Percentiles rank a stretch among this genome's conserved stretches.
These are phyloP conservation scores for Clamator glandarius DNA, from an alignment of 2,797 vertebrate species.

Conservation along the genomic window DNA sequence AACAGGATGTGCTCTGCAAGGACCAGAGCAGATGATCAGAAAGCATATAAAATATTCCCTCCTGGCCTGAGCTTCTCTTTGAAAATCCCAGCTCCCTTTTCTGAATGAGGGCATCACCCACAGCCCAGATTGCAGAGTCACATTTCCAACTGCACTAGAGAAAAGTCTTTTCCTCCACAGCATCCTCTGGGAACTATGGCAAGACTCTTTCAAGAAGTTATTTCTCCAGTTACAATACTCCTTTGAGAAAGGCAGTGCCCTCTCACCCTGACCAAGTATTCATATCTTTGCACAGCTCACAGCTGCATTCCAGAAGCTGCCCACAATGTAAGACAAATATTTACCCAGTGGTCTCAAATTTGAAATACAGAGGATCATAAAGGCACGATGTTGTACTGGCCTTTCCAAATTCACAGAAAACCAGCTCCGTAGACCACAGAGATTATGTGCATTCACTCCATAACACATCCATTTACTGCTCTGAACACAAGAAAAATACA, in stretches of 20 bases:
- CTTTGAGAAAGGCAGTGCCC: not conserved
- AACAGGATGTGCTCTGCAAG: not conserved
- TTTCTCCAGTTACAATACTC: not conserved
- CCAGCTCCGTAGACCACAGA: not conserved
- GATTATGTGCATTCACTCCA: not conserved
- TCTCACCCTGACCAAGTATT: not conserved
- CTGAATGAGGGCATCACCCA: not conserved
- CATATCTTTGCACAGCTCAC: not conserved
- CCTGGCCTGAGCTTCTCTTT: not conserved
- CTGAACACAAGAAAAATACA: not conserved
- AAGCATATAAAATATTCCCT: not conserved
- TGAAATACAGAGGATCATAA: not conserved
- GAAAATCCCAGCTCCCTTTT: not conserved
- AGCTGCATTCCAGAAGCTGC: not conserved
- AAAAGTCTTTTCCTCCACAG: not conserved
- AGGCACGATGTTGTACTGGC: not conserved
- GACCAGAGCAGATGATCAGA: not conserved
- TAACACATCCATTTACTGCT: rapidly evolving
- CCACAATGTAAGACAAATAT: not conserved
- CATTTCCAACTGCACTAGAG: not conserved
- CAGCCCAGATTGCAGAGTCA: not conserved
- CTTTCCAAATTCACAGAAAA: not conserved
- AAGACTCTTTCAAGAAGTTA: not conserved
- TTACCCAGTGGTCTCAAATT: not conserved
- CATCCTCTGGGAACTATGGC: not conserved